Conservation (phyloP, 2,797 vertebrate species). For the Hypotaenidia philippensis region DNA sequence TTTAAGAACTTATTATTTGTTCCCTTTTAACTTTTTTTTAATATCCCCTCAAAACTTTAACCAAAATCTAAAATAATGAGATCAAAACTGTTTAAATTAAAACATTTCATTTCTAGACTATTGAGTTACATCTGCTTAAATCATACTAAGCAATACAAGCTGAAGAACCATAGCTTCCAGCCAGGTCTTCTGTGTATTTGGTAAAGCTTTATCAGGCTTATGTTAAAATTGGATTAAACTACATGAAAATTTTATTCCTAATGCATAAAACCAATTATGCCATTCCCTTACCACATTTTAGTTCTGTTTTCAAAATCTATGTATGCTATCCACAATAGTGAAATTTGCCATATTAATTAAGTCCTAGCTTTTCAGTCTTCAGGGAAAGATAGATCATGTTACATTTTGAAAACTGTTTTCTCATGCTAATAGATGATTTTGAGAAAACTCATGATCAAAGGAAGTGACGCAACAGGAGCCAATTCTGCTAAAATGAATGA, state of each 20-base stretch:
- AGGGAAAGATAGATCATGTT: neutral
- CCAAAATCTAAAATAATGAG: constrained; percentile 53
- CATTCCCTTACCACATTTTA: neutral
- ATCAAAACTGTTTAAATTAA: constrained; percentile 61
- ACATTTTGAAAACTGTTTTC: neutral
- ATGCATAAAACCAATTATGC: neutral
- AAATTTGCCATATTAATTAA: neutral
- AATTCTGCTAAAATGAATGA: neutral
- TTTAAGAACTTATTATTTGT: constrained; percentile 58
- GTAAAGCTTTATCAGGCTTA: neutral
- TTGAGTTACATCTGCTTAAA: constrained; percentile 39
- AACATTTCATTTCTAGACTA: constrained; percentile 30
- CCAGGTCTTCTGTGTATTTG: constrained; percentile 22
- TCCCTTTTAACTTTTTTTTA: constrained; percentile 5
- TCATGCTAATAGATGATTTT: neutral
- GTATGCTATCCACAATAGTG: neutral
- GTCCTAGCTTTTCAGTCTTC: neutral
- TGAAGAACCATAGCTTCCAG: constrained; percentile 2
- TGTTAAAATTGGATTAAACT: neutral
- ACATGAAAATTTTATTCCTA: neutral
- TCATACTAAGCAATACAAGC: neutral
- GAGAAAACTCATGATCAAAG: neutral
- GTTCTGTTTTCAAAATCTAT: neutral
- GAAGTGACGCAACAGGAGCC: neutral
- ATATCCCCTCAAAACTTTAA: constrained; percentile 32